Evolutionary conservation across 1,140 invertebrate genomes (phyloP).

Genomic region (Drosophila yakuba): DNA sequence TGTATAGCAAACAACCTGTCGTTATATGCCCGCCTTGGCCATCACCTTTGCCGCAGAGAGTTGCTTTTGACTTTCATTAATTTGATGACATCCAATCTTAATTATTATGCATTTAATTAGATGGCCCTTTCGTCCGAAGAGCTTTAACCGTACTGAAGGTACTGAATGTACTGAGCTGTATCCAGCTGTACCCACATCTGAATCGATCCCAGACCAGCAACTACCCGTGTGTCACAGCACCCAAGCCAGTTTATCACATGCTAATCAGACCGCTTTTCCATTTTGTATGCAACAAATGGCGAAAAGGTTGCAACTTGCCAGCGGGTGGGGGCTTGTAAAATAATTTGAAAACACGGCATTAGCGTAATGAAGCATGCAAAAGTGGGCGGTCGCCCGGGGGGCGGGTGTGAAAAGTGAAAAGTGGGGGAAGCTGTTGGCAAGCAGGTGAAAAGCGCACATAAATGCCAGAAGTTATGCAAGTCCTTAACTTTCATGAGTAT

Average conservation of each 20-base stretch:
- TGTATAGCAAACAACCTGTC: constrained; percentile 67
- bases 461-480: constrained; percentile 81
- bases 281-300: constrained; percentile 70
- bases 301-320: constrained; percentile 50
- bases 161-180: not conserved
- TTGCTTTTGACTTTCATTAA: constrained; percentile 74
- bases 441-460: constrained; percentile 79
- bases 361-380: constrained; percentile 80
- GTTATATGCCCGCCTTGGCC: constrained; percentile 58
- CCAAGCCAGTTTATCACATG: constrained; percentile 48
- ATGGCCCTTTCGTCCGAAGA: constrained; percentile 3
- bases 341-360: constrained; percentile 82
- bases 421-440: constrained; percentile 42
- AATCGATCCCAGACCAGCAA: constrained; percentile 5
- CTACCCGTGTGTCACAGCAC: constrained; percentile 21
- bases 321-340: constrained; percentile 54
- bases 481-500: constrained; percentile 80
- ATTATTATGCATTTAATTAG: constrained; percentile 50
- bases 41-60: constrained; percentile 40
- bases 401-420: constrained; percentile 50
- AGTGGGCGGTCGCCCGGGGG: constrained; percentile 28
- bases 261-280: constrained; percentile 62
- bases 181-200: not conserved
- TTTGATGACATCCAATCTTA: constrained; percentile 61
- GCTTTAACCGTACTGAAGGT: too few relatives aligned